Evolutionary conservation across 1,140 invertebrate species (phyloP).

Genomic region (Conus betulinus): DNA sequence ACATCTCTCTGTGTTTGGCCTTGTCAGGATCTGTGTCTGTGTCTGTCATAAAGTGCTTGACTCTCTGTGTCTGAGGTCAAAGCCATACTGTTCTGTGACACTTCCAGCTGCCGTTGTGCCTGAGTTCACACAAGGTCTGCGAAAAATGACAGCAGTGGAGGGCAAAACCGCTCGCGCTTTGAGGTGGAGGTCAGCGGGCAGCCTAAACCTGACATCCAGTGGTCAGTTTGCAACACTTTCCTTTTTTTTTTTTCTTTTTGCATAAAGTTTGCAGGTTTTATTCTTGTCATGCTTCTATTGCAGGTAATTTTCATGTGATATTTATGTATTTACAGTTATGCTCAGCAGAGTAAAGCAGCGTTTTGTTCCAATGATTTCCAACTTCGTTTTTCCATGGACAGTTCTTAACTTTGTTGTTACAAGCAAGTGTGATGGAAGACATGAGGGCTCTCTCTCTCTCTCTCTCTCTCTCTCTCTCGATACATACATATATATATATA

Average conservation of each 20-base stretch:
- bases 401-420: too few species aligned
- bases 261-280: neutral
- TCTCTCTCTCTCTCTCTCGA: neutral
- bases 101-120: constrained; percentile 88
- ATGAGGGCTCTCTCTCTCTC: neutral
- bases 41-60: too few species aligned
- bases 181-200: constrained; percentile 93
- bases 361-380: neutral
- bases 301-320: neutral
- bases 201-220: constrained; percentile 86
- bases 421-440: too few species aligned
- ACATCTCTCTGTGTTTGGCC: too few species aligned
- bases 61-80: too few species aligned
- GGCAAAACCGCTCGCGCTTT: constrained; percentile 88
- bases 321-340: neutral
- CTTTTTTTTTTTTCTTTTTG: too few species aligned
- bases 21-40: too few species aligned
- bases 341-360: too few species aligned
- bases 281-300: neutral
- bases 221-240: constrained; percentile 72
- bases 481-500: neutral
- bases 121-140: constrained; percentile 90
- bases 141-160: constrained; percentile 86
- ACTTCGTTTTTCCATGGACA: too few species aligned
- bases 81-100: too few species aligned